A percentile compares a stretch with the other conserved stretches of the same genome.
These are phyloP conservation scores for Thunnus albacares DNA, from an alignment of 2,797 vertebrate species.

Conservation along the genomic window DNA sequence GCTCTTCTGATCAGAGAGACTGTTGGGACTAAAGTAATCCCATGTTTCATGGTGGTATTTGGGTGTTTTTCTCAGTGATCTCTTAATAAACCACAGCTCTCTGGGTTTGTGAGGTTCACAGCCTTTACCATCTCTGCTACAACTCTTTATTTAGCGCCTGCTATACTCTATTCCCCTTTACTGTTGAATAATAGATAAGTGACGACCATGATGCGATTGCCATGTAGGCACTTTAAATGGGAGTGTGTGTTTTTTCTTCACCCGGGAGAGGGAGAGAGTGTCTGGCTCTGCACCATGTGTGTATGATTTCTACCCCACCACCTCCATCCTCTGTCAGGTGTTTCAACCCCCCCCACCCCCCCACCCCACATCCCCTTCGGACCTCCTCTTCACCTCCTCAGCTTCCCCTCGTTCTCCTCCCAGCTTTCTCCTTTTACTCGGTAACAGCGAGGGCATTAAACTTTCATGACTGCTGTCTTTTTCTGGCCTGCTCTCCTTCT, in stretches of 20 bases:
- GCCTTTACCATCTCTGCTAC: slow-evolving; percentile 51
- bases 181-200: slow-evolving; percentile 80
- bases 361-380: not conserved
- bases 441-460: slow-evolving; percentile 74
- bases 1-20: no score
- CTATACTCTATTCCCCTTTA: slow-evolving; percentile 56
- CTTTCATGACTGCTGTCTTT: slow-evolving; percentile 71
- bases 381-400: slow-evolving; percentile 38
- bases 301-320: slow-evolving; percentile 31
- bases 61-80: not conserved
- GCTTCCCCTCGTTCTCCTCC: slow-evolving; percentile 27
- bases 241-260: slow-evolving; percentile 43
- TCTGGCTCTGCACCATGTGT: slow-evolving; percentile 9
- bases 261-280: slow-evolving; percentile 28
- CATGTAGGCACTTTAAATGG: slow-evolving; percentile 63
- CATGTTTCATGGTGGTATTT: not conserved
- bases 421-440: slow-evolving; percentile 59
- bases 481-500: slow-evolving; percentile 47
- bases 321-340: slow-evolving; percentile 37
- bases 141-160: slow-evolving; percentile 72
- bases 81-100: slow-evolving; percentile 7
- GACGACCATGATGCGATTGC: slow-evolving; percentile 68
- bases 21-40: not conserved
- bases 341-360: slow-evolving; percentile 16
- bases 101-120: slow-evolving; percentile 38